A percentile compares a stretch with the other conserved stretches of the same genome.
Evolutionary conservation across 2,888 invertebrate species (phyloP).

Genomic region (Calephelis perditalis): DNA sequence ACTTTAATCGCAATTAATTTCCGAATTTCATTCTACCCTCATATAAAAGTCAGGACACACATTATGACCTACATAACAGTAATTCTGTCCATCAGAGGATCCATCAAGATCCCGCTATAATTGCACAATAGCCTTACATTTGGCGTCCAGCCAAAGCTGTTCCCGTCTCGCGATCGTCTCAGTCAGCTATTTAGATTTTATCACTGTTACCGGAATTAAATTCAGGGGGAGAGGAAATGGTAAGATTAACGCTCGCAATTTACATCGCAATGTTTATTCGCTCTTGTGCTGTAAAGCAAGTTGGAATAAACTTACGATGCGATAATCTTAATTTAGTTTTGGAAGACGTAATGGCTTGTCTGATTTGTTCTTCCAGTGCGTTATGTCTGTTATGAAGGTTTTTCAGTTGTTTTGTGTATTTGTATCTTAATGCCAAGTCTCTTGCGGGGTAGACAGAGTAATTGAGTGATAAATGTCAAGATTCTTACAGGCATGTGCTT

Average conservation of each 20-base stretch:
- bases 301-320: conserved; percentile 16
- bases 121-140: conserved; percentile 33
- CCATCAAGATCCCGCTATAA: conserved; percentile 28
- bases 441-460: too few species aligned
- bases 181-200: conserved; percentile 34
- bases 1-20: too few species aligned
- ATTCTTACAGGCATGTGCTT: too few species aligned
- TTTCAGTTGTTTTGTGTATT: too few species aligned
- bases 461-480: too few species aligned
- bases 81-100: conserved; percentile 20
- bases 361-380: conserved; percentile 1
- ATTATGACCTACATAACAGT: conserved; percentile 33
- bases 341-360: background rate
- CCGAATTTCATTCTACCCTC: too few species aligned
- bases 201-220: conserved; percentile 35
- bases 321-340: conserved; percentile 20
- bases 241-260: conserved; percentile 33
- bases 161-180: conserved; percentile 28
- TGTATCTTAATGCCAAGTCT: too few species aligned
- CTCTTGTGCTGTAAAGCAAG: conserved; percentile 22
- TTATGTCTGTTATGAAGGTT: background rate
- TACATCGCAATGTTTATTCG: conserved; percentile 30
- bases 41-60: conserved; percentile 40
- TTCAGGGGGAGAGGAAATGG: conserved; percentile 31
- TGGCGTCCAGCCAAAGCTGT: conserved; percentile 30